phyloP scores from a whole-genome alignment of 2,888 invertebrate species.

The Pandemis heparana region DNA sequence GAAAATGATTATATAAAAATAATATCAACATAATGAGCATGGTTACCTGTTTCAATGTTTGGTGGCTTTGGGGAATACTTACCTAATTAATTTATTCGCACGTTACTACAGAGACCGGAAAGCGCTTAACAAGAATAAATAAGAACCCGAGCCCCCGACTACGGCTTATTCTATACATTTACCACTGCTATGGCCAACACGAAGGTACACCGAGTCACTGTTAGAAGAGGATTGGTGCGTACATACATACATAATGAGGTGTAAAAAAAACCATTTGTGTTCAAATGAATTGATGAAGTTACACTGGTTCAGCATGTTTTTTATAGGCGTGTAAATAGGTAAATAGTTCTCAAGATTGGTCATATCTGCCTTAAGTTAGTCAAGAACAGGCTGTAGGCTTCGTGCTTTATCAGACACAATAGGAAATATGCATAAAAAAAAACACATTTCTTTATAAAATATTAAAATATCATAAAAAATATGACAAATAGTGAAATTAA shows the following conservation, averaged over 20 bases:
- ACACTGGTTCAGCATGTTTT: too few relatives aligned
- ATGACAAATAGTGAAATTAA: too few relatives aligned
- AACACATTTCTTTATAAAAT: too few relatives aligned
- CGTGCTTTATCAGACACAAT: too few relatives aligned
- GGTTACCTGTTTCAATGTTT: not conserved
- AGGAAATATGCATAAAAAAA: too few relatives aligned
- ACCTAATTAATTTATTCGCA: not conserved
- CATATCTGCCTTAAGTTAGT: too few relatives aligned
- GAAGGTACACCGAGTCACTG: not conserved
- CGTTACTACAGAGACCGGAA: conserved; percentile 1
- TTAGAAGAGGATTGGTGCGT: not conserved
- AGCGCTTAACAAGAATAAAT: conserved; percentile 3
- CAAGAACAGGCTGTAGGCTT: too few relatives aligned
- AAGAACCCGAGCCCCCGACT: not conserved
- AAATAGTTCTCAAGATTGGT: too few relatives aligned
- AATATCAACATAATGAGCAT: not conserved
- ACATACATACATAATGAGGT: not conserved
- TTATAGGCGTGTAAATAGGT: too few relatives aligned
- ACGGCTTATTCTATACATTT: not conserved
- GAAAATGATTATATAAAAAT: not conserved
- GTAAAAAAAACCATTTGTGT: too few relatives aligned
- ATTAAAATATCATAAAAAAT: too few relatives aligned
- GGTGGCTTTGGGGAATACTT: conserved; percentile 1
- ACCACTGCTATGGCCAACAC: not conserved
- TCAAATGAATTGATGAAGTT: too few relatives aligned